Base-by-base conservation (phyloP, 2,888 invertebrate species). In the Steinernema carpocapsae region DNA sequence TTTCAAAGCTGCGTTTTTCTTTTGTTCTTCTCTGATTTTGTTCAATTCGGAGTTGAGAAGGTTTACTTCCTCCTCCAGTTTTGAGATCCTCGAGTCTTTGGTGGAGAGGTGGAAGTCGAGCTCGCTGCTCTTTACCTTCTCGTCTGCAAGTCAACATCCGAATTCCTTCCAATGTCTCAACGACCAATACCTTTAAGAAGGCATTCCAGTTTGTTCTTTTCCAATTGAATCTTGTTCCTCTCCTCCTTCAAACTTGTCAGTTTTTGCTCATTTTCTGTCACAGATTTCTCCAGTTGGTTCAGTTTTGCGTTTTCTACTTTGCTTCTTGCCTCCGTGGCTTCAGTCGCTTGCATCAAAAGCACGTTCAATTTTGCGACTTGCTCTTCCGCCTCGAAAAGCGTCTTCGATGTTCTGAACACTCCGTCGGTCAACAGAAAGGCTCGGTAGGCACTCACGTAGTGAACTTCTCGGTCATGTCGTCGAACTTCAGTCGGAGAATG, bases 401-500 rank as follows among this genome's bases (percentile, higher is more conserved):
- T 64, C 14, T 32, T 64, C 6, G 64, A 64, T 17, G 64, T 64
- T 29, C 64, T 64, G 24, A 12, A 37, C 10, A 48, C 48, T 17
- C 4, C 19, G 43, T 12, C 4, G 48, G 4, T 4, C 19, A 48
- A 19, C 4, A 14, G 51, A 51, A 1, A 51, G 17, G 29, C 1
- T 64, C 19, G 1, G 14, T 56, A 22, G 6, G 24, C 7, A 26
- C 87, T 83, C 80, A 88, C 88, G 80, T 80, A 71, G 87, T 86
- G 79, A 87, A 86, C 74, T 88, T 87, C 70, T 87, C 85, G 76
- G 87, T 88, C 12, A 88, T 82, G 22, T 85, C 83, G 64, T 87
- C 86, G 71, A 87, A 85, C 71, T 87, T 87, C 78, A 87, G 84
- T 75, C 86, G 83, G 29, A 88, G 77, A 80, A 87, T 85, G 42